Conservation (phyloP, 2,888 invertebrate species). For the Cerastoderma edule region DNA sequence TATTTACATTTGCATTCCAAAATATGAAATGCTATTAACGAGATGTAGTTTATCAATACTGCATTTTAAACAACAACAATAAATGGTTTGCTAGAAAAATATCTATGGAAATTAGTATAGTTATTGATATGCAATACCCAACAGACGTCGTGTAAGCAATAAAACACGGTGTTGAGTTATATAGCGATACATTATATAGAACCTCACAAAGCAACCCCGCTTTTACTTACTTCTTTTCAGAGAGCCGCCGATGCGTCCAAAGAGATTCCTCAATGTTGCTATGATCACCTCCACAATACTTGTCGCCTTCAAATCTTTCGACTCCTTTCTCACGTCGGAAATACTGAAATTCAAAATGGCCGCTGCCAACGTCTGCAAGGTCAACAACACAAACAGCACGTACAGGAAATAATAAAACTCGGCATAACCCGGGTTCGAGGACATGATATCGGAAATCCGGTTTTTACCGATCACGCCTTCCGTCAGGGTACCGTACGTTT, state of each 20-base stretch:
- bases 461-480: conserved; percentile 75
- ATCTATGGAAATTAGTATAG: neutral
- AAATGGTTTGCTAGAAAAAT: neutral
- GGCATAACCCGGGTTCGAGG: conserved; percentile 65
- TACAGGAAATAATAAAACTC: conserved; percentile 71
- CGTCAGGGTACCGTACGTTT: conserved; percentile 83
- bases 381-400: conserved; percentile 71
- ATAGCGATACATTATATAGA: neutral
- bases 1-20: no score
- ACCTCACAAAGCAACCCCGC: neutral
- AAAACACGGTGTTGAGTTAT: neutral
- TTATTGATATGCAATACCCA: neutral
- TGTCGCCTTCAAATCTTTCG: conserved; percentile 38
- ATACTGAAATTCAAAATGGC: conserved; percentile 74
- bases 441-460: conserved; percentile 60
- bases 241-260: conserved; percentile 10
- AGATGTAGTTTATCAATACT: no score
- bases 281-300: conserved; percentile 53
- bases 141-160: neutral
- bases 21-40: no score
- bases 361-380: conserved; percentile 72
- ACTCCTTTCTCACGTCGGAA: conserved; percentile 55
- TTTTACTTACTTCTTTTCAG: conserved; percentile 11
- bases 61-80: no score
- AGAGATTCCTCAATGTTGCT: conserved; percentile 21